Percentiles rank a stretch among this genome's conserved stretches.
phyloP scores from a whole-genome alignment of 2,113 vertebrate genomes.

The Phaethornis superciliosus region DNA sequence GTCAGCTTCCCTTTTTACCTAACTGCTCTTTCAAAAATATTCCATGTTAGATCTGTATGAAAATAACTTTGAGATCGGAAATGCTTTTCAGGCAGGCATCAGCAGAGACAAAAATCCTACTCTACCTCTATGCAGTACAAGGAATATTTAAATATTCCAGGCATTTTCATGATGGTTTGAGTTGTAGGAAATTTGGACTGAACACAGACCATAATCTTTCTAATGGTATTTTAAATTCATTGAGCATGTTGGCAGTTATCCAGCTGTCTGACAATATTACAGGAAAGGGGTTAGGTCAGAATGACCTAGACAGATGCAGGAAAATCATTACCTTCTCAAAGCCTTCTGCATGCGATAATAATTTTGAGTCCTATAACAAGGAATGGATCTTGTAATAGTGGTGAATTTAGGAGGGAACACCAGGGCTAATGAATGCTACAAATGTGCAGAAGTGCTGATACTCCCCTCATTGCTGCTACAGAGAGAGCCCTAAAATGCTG shows the following conservation, averaged over 20 bases:
- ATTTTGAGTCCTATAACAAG: background rate
- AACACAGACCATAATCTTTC: background rate
- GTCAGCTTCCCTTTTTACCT: constrained; percentile 5
- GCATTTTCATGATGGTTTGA: constrained; percentile 2
- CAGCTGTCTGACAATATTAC: constrained; percentile 1
- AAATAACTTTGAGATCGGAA: background rate
- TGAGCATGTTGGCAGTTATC: constrained; percentile 4
- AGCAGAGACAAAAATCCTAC: background rate
- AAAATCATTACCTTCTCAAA: constrained; percentile 4
- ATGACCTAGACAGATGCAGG: constrained; percentile 23
- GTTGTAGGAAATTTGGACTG: background rate
- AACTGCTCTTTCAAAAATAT: constrained; percentile 19
- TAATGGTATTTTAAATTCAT: constrained; percentile 6
- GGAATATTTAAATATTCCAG: background rate
- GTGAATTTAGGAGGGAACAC: background rate
- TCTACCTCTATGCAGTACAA: background rate
- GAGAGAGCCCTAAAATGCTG: background rate
- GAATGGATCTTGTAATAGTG: background rate
- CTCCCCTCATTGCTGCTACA: background rate
- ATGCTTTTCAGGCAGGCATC: background rate
- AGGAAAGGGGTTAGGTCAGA: constrained; percentile 25
- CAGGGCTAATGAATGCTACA: background rate
- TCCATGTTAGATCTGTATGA: background rate
- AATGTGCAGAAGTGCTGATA: background rate
- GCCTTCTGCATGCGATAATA: background rate